phyloP scores from a whole-genome alignment of 2,797 vertebrate genomes.

The Vespertilio murinus region DNA sequence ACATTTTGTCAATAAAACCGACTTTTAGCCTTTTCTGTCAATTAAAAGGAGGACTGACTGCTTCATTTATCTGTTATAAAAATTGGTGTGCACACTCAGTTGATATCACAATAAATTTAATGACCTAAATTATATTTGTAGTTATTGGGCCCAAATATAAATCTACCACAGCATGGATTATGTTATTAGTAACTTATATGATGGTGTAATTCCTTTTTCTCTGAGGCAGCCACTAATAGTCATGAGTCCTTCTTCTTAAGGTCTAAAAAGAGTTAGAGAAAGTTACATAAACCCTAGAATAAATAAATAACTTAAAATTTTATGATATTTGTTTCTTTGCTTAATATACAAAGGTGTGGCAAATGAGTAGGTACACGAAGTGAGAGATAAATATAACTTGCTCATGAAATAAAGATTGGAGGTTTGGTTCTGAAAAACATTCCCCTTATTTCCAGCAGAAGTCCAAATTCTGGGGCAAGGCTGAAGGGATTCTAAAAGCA shows the following conservation, averaged over 20 bases:
- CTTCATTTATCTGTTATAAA: background rate
- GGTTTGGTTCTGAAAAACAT: background rate
- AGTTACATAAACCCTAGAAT: background rate
- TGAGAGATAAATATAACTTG: background rate
- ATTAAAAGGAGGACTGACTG: background rate
- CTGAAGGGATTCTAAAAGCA: background rate
- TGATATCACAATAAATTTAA: slow-evolving; percentile 31
- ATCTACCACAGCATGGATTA: background rate
- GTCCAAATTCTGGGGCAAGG: background rate
- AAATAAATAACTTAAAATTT: background rate
- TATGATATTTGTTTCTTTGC: background rate
- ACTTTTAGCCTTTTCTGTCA: background rate
- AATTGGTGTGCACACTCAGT: background rate
- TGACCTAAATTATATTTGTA: slow-evolving; percentile 19
- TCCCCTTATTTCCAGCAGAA: background rate
- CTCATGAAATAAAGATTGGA: background rate
- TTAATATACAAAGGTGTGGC: background rate
- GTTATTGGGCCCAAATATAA: background rate
- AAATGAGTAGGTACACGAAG: background rate
- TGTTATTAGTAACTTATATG: background rate
- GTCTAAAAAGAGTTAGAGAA: background rate
- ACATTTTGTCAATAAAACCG: background rate
- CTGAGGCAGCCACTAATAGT: background rate
- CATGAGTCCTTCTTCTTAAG: background rate
- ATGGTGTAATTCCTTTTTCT: background rate